Evolutionary conservation across 2,797 vertebrate species (phyloP).

Genomic region (Brotula barbata): DNA sequence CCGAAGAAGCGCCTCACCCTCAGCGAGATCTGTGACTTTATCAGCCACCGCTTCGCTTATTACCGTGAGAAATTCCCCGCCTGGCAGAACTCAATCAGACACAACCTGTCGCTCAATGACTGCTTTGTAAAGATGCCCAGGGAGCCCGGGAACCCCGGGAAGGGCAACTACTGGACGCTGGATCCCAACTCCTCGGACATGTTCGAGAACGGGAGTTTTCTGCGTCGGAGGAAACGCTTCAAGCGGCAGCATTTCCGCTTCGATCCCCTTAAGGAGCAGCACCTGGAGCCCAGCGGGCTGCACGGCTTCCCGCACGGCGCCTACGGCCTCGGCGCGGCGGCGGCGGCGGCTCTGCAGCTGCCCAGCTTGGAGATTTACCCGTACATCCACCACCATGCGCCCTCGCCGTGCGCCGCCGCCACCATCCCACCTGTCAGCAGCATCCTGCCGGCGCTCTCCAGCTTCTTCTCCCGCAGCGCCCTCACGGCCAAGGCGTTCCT

Average conservation of each 20-base stretch:
- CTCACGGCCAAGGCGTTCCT: slow-evolving; percentile 76
- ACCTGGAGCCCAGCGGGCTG: slow-evolving; percentile 67
- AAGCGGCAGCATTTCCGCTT: slow-evolving; percentile 81
- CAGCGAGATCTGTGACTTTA: slow-evolving; percentile 90
- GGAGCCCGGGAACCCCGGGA: slow-evolving; percentile 88
- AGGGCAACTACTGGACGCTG: slow-evolving; percentile 90
- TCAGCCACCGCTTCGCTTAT: slow-evolving; percentile 87
- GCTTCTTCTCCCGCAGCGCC: slow-evolving; percentile 77
- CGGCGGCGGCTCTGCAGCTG: slow-evolving; percentile 70
- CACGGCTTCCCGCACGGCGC: slow-evolving; percentile 69
- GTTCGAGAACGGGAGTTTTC: slow-evolving; percentile 91
- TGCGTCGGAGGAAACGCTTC: slow-evolving; percentile 88
- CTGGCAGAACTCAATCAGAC: slow-evolving; percentile 87
- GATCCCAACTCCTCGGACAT: slow-evolving; percentile 90
- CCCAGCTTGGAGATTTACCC: slow-evolving; percentile 79
- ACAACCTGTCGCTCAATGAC: no score
- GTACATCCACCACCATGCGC: slow-evolving; percentile 70
- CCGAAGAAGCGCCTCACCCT: slow-evolving; percentile 87
- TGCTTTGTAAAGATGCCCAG: slow-evolving; percentile 85
- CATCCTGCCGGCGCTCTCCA: slow-evolving; percentile 80
- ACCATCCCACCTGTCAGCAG: slow-evolving; percentile 76
- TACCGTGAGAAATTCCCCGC: slow-evolving; percentile 88
- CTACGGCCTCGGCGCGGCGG: slow-evolving; percentile 70
- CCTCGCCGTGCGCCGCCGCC: slow-evolving; percentile 59
- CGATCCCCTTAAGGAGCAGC: slow-evolving; percentile 76